These are phyloP conservation scores for Astropecten irregularis DNA, from an alignment of 53 echinoderm and acorn worm genomes.

Conservation along the genomic window DNA sequence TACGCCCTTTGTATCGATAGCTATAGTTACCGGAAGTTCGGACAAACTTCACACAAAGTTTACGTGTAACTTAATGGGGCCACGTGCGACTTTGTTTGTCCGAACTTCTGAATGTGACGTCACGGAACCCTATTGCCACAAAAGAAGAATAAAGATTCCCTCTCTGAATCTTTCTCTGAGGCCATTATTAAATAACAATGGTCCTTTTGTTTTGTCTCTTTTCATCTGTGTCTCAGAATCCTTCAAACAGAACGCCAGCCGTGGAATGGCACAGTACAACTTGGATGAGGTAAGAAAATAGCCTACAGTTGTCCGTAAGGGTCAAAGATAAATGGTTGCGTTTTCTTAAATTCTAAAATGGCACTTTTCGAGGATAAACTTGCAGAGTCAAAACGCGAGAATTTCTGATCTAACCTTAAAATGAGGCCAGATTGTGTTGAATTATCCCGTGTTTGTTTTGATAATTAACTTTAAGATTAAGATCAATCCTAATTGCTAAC, in stretches of 20 bases:
- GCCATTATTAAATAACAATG: background rate
- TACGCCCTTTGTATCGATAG: no score
- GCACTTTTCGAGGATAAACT: background rate
- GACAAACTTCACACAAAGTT: no score
- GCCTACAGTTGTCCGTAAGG: background rate
- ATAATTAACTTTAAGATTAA: background rate
- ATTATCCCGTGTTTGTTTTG: background rate
- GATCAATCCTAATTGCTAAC: no score
- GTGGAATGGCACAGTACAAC: conserved; percentile 21
- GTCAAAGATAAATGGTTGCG: background rate
- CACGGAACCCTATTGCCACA: no score
- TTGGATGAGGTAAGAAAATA: conserved; percentile 50
- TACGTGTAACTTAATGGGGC: no score
- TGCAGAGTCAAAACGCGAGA: background rate
- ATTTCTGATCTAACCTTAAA: background rate
- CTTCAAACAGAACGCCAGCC: background rate
- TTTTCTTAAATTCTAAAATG: background rate
- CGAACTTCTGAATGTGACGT: no score
- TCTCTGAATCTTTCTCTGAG: background rate
- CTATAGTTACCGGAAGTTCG: no score
- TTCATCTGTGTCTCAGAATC: conserved; percentile 13
- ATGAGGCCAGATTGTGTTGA: background rate
- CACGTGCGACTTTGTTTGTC: no score
- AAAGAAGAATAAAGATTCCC: no score
- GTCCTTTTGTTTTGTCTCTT: background rate